These are phyloP conservation scores for Tipula helvola DNA, from an alignment of 2,888 invertebrate genomes.

Conservation along the genomic window DNA sequence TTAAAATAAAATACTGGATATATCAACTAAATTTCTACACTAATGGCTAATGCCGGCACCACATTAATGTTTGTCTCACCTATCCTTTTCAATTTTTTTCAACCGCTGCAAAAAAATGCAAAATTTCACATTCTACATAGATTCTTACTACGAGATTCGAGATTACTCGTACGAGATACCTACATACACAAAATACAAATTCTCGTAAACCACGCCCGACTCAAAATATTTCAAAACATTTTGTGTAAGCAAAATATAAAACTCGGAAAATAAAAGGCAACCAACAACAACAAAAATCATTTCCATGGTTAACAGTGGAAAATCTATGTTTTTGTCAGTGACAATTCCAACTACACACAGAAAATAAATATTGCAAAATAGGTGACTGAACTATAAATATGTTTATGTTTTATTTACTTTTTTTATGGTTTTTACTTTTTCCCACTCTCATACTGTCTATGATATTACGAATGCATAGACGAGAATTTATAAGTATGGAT, in stretches of 20 bases:
- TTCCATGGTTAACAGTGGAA: not conserved
- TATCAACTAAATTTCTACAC: too few species aligned
- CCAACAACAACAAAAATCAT: not conserved
- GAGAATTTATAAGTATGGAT: not conserved
- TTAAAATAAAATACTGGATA: too few species aligned
- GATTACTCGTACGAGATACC: too few species aligned
- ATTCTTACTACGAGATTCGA: not conserved
- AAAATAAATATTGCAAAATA: not conserved
- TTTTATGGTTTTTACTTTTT: not conserved
- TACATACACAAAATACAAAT: too few species aligned
- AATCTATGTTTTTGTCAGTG: not conserved
- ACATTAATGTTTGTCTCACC: not conserved
- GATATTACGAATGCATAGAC: not conserved
- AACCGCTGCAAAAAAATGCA: not conserved
- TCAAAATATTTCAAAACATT: not conserved
- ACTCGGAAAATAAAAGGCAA: not conserved
- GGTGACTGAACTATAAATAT: not conserved
- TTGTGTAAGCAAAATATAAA: not conserved
- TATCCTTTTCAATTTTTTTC: not conserved
- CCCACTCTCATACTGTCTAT: not conserved
- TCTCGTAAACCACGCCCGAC: not conserved
- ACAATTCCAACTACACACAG: not conserved
- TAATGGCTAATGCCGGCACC: too few species aligned
- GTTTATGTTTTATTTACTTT: not conserved
- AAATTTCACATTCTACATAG: not conserved